Percentiles rank a stretch among this genome's conserved stretches.
phyloP scores from a whole-genome alignment of 2,113 vertebrate species.

The Apus apus region DNA sequence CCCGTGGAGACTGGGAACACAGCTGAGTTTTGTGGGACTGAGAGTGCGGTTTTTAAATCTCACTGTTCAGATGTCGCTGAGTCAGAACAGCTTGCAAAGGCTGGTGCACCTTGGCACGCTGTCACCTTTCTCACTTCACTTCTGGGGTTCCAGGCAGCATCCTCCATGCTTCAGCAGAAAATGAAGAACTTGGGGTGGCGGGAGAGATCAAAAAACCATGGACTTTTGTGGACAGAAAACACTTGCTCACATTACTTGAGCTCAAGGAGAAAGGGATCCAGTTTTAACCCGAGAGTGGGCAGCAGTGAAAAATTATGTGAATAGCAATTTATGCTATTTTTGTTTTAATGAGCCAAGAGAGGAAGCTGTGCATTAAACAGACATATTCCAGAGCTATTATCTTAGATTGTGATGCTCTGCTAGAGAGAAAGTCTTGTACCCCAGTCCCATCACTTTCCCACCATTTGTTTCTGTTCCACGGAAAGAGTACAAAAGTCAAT shows the following conservation, averaged over 20 bases:
- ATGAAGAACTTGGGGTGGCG: neutral
- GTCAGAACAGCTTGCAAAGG: neutral
- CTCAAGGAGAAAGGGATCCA: neutral
- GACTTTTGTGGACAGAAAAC: neutral
- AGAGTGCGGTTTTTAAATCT: neutral
- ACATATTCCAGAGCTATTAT: neutral
- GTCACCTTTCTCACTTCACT: neutral
- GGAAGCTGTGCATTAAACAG: neutral
- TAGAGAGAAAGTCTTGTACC: neutral
- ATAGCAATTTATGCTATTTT: neutral
- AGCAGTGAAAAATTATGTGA: neutral
- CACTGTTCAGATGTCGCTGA: neutral
- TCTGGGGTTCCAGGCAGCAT: neutral
- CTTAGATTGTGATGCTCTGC: neutral
- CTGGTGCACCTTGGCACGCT: neutral
- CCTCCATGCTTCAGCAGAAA: neutral
- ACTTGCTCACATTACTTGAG: neutral
- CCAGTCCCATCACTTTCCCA: neutral
- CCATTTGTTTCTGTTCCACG: neutral
- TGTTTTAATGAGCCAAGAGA: neutral
- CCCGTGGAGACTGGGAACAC: neutral
- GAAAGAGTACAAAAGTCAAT: neutral
- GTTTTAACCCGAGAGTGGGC: neutral
- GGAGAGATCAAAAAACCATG: neutral
- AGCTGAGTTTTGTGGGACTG: neutral